Percentiles rank a stretch among this genome's conserved stretches.
Evolutionary conservation across 2,888 invertebrate species (phyloP).

Genomic region (Maniola hyperantus): DNA sequence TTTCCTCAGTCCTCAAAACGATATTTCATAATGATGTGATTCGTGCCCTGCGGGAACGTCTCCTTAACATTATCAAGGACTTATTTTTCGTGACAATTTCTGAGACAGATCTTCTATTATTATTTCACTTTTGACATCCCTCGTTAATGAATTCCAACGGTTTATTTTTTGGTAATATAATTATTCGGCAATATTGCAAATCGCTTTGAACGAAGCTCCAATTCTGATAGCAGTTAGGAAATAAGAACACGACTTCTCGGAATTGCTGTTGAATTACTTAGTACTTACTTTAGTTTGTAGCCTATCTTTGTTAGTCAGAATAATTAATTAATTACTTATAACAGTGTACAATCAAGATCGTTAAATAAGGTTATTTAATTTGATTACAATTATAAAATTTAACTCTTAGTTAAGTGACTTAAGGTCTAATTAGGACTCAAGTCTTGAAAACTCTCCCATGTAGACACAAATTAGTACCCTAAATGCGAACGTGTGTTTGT

Average conservation of each 20-base stretch:
- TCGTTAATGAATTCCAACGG: constrained; percentile 26
- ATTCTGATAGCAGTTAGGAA: neutral
- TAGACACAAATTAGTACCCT: no score
- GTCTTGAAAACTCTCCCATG: no score
- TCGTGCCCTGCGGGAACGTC: constrained; percentile 47
- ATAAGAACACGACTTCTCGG: neutral
- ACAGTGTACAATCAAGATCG: neutral
- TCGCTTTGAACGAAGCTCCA: neutral
- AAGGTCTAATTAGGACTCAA: no score
- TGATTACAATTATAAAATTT: no score
- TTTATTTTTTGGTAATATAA: constrained; percentile 12
- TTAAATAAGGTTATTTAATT: neutral
- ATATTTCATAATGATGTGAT: constrained; percentile 61
- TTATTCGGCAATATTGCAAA: constrained; percentile 5
- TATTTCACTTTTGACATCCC: constrained; percentile 36
- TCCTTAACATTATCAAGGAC: constrained; percentile 53
- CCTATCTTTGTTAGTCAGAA: neutral
- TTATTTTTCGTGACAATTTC: constrained; percentile 52
- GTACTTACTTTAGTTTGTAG: neutral
- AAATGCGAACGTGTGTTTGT: no score
- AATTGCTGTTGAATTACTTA: neutral
- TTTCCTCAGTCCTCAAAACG: constrained; percentile 46
- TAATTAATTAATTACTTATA: neutral
- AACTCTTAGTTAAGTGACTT: no score
- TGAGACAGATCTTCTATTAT: constrained; percentile 43